Conservation (phyloP, 2,113 vertebrate genomes). For the Gymnobelideus leadbeateri region DNA sequence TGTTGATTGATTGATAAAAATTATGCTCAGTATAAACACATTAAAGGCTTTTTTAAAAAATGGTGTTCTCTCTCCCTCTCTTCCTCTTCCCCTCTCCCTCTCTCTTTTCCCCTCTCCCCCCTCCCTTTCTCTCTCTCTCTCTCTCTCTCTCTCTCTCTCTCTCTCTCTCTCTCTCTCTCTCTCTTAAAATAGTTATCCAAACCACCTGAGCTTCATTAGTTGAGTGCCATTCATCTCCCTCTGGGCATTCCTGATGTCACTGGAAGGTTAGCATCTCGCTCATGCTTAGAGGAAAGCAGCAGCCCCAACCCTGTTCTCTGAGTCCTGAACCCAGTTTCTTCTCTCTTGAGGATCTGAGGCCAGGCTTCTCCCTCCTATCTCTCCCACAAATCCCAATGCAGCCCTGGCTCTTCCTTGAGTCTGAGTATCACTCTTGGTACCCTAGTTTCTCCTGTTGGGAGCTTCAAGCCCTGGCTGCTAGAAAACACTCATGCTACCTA, state of each 20-base stretch:
- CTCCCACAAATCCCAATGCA: not conserved
- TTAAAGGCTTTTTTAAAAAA: not conserved
- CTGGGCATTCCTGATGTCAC: not conserved
- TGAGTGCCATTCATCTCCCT: not conserved
- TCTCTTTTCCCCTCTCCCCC: no score
- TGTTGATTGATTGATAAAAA: not conserved
- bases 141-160: no score
- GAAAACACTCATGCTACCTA: not conserved
- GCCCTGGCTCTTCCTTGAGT: not conserved
- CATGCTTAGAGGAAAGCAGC: not conserved
- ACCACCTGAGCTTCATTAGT: not conserved
- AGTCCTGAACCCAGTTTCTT: not conserved
- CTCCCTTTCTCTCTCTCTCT: not conserved
- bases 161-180: not conserved
- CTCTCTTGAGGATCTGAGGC: not conserved
- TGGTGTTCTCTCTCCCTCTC: not conserved
- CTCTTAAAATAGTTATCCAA: not conserved
- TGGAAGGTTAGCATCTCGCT: not conserved
- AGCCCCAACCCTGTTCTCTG: not conserved
- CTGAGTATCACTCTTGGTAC: not conserved
- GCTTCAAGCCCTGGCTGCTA: not conserved
- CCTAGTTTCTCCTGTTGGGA: not conserved
- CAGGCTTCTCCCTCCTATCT: not conserved
- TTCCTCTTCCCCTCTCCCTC: no score
- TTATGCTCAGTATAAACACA: not conserved